A percentile compares a stretch with the other conserved stretches of the same genome.
Conservation (phyloP, 30 jellyfish, hydroid and myxozoan species). For the Cassiopea andromeda region DNA sequence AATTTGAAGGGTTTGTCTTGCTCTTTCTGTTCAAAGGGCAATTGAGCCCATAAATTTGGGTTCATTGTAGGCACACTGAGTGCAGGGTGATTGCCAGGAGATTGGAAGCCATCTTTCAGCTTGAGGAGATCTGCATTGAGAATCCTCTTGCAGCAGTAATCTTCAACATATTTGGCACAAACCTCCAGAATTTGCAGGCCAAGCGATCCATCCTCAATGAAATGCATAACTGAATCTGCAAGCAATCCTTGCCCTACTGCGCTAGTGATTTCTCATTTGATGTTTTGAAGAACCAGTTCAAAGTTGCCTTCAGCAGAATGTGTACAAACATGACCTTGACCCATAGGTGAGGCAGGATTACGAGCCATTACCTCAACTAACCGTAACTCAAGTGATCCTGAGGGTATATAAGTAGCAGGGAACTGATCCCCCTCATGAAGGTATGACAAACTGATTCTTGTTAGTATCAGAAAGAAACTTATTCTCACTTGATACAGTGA, state of each 20-base stretch:
- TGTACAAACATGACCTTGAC: background rate
- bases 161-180: slow-evolving; percentile 2
- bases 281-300: background rate
- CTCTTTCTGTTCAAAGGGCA: slow-evolving; percentile 1
- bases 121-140: slow-evolving; percentile 8
- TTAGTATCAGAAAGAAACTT: slow-evolving; percentile 3
- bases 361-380: background rate
- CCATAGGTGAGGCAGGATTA: background rate
- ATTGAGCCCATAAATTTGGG: slow-evolving; percentile 7
- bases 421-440: slow-evolving; percentile 26
- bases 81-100: slow-evolving; percentile 29
- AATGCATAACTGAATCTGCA: background rate
- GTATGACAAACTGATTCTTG: slow-evolving; percentile 24
- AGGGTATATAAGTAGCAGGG: background rate
- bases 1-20: background rate
- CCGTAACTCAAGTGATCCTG: background rate
- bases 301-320: background rate
- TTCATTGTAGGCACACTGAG: slow-evolving; percentile 10
- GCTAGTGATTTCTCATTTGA: background rate
- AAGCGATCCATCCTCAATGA: background rate
- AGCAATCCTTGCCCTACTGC: background rate
- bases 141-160: background rate
- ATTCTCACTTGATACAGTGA: slow-evolving; percentile 11
- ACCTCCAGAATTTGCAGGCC: background rate
- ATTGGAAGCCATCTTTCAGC: background rate